Evolutionary conservation across 2,797 vertebrate genomes (phyloP), one percentile per base, ranked within the genome.

Genomic region (Scomberomorus guttatus): DNA sequence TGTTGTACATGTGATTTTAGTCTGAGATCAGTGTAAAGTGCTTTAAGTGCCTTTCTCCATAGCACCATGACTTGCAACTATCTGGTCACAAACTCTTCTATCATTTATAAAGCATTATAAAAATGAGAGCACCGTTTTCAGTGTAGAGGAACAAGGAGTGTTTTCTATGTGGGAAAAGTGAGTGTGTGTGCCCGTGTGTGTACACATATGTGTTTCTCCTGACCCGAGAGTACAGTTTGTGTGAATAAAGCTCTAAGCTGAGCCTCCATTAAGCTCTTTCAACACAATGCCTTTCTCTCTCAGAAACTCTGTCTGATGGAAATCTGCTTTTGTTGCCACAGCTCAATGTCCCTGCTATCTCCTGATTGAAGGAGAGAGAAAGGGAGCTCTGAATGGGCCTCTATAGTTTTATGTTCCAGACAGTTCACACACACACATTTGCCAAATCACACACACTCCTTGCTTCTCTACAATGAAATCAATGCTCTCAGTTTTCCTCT

Each of bases 261-360:
- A 80, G 91, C 90, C 77, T 93, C 93, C 92, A 94, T 94, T 94
- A 92, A 89, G 88, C 87, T 81, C 81, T 90, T 89, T 93, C 90
- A 89, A 81, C 92, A 93, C 93, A 93, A 92, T 89, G 79, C 66
- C 77, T 56, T 83, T 87, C 87, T 89, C 87, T 84, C 92, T 89
- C 86, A 85, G 84, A 89, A 90, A 89, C 83, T 73, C 78, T 87
- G 89, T 77, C 76, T 94, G 92, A 95, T 94, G 89, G 91, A 95
- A 94, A 93, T 93, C 91, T 92, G 89, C 93, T 92, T 95, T 94
- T 95, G 94, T 94, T 94, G 87, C 88, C 15, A n/a, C 88, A 78
- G 75, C 86, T 92, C 89, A 92, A 92, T 91, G 90, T 94, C 88
- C 82, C 81, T 80, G 88, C 87, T 91, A 91, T 94, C 87, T 93